These are phyloP conservation scores for Smittia aterrima DNA, from an alignment of 2,888 invertebrate species.

Conservation along the genomic window DNA sequence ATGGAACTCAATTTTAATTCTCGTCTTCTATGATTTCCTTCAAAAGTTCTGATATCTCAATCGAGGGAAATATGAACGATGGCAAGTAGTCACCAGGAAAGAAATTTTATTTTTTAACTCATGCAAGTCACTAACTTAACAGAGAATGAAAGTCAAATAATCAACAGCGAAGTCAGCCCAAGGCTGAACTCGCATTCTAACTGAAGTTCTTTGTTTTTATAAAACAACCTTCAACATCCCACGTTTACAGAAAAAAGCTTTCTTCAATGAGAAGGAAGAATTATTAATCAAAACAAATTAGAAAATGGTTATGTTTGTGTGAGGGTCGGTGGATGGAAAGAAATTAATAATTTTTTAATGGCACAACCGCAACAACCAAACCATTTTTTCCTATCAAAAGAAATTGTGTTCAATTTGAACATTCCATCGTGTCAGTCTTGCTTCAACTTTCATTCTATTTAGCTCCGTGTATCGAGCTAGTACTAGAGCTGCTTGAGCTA, in stretches of 20 bases:
- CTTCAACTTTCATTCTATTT: slow-evolving; percentile 15
- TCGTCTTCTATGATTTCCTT: too few species aligned
- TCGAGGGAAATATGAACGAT: too few species aligned
- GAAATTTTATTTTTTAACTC: too few species aligned
- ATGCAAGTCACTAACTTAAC: too few species aligned
- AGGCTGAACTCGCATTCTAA: too few species aligned
- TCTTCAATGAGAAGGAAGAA: background rate
- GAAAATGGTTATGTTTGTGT: background rate
- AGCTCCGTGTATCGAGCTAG: slow-evolving; percentile 14
- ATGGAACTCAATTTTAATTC: background rate
- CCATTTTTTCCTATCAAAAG: too few species aligned
- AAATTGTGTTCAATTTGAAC: too few species aligned
- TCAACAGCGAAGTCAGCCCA: too few species aligned
- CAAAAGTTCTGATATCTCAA: too few species aligned
- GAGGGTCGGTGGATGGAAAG: too few species aligned
- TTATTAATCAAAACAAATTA: background rate
- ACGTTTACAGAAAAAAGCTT: background rate
- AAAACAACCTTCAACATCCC: background rate
- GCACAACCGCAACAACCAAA: slow-evolving; percentile 7
- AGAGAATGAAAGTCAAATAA: too few species aligned
- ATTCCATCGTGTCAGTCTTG: background rate
- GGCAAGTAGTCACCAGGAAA: too few species aligned
- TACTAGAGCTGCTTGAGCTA: slow-evolving; percentile 22
- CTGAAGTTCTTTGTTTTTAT: background rate
- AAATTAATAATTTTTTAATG: background rate